Evolutionary conservation across 1,140 invertebrate genomes (phyloP), one percentile per base, ranked within the genome.

Genomic region (Andricus grossulariae): DNA sequence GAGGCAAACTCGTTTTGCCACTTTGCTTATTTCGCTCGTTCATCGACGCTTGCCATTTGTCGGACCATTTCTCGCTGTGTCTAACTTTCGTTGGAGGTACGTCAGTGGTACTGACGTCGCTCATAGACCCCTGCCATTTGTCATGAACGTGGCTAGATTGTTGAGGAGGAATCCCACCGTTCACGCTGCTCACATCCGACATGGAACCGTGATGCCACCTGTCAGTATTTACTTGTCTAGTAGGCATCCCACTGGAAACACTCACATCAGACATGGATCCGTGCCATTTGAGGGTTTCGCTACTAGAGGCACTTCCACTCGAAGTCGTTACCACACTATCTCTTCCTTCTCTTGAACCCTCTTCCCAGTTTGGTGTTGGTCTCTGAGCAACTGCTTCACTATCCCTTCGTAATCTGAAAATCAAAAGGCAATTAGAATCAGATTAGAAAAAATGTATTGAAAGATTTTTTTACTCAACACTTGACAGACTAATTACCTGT

Each of bases 211-310:
- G 89, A 11, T 88, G 88, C 90, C 90, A 91, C 66, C 88, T 86
- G 39, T 85, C 84, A 73, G 80, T 13, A 55, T 66, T 73, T 75
- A 80, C 12, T 32, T 86, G 87, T n/a, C 89, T 85, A n/a, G 84
- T 77, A 2, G 88, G 88, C 51, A 90, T 80, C 0, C 89, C 90
- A 51, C 94, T 94, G 7, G 94, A 93, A 21, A 95, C 93, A 78
- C 95, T 95, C 12, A 96, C 93, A 84, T 96, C 95, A 84, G 95
- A 95, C 91, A 95, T 94, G 8, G 95, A 96, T 32, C 95, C 95
- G 82, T 96, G 94, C 95, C 96, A 96, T 90, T 97, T 97, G 2
- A 96, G 89, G 10, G 96, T 96, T 85, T 97, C 96, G 82, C 95
- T 95, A 50, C 95, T 95, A 55, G 95, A 96, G 54, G 94, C 95